Percentiles rank a stretch among this genome's conserved stretches.
phyloP scores from a whole-genome alignment of 2,797 vertebrate species.

The Pseudomugil tenellus region DNA sequence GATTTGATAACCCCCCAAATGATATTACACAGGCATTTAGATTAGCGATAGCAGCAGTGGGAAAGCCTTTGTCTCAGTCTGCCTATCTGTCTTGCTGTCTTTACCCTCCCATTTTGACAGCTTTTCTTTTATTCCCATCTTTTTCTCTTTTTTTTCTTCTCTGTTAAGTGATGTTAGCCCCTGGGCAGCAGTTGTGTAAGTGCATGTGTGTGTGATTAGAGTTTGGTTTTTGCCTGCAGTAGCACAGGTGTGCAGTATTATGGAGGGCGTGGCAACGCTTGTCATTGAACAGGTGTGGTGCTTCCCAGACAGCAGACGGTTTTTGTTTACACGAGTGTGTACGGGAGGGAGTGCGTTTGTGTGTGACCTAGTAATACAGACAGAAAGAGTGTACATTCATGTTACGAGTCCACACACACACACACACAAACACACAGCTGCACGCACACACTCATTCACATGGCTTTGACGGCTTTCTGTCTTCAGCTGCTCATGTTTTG shows the following conservation, averaged over 20 bases:
- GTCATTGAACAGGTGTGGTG: constrained; percentile 80
- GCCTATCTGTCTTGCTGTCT: constrained; percentile 42
- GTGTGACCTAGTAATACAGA: constrained; percentile 57
- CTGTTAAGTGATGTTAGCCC: constrained; percentile 66
- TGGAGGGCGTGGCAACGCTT: constrained; percentile 76
- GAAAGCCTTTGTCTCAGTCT: constrained; percentile 68
- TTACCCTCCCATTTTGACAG: constrained; percentile 48
- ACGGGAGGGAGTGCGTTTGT: constrained; percentile 34
- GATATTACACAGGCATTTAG: constrained; percentile 75
- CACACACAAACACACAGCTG: too few relatives aligned
- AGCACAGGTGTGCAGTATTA: constrained; percentile 77
- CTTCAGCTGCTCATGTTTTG: constrained; percentile 49
- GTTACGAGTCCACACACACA: constrained; percentile 38
- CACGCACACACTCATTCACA: constrained; percentile 21
- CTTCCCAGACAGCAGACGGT: constrained; percentile 75
- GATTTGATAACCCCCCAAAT: constrained; percentile 70
- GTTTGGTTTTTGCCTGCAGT: constrained; percentile 70
- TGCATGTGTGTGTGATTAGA: constrained; percentile 58
- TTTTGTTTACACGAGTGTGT: constrained; percentile 73
- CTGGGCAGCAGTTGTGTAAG: constrained; percentile 61
- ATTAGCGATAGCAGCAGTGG: constrained; percentile 76
- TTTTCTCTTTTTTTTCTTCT: constrained; percentile 40
- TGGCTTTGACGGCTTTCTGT: constrained; percentile 37
- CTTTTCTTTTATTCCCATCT: constrained; percentile 52
- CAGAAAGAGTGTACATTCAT: constrained; percentile 45